phyloP scores from a whole-genome alignment of 2,888 invertebrate species.

The Temnothorax ravouxi region DNA sequence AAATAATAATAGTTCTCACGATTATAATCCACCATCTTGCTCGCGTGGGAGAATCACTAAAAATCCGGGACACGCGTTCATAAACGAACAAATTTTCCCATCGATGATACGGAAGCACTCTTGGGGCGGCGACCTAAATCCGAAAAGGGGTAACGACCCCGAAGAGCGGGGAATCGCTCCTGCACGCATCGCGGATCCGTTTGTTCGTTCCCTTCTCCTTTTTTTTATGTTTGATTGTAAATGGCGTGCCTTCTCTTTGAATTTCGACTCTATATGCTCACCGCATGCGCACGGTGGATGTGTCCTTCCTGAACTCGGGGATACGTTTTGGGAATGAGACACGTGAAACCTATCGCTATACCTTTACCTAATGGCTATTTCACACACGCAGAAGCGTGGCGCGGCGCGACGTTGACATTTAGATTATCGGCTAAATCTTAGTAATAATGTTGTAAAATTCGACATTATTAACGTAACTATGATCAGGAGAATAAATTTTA shows the following conservation, averaged over 20 bases:
- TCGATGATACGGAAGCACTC: conserved; percentile 69
- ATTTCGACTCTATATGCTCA: conserved; percentile 66
- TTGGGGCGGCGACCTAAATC: conserved; percentile 82
- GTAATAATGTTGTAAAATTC: neutral
- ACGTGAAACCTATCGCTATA: conserved; percentile 67
- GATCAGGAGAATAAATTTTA: neutral
- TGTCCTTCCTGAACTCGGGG: conserved; percentile 74
- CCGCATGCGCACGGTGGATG: conserved; percentile 64
- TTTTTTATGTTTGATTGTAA: conserved; percentile 73
- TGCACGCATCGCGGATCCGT: conserved; percentile 70
- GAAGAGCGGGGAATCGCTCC: conserved; percentile 73
- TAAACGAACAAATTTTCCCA: conserved; percentile 71
- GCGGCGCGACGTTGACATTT: too few species aligned
- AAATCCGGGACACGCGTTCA: conserved; percentile 39
- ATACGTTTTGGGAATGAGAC: conserved; percentile 67
- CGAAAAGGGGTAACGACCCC: conserved; percentile 85
- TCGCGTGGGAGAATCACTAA: conserved; percentile 33
- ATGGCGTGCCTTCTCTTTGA: conserved; percentile 78
- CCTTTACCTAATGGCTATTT: conserved; percentile 57
- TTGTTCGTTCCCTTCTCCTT: conserved; percentile 71
- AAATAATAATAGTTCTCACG: conserved; percentile 59
- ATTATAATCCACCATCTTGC: conserved; percentile 9
- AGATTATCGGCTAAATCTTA: neutral
- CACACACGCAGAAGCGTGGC: neutral
- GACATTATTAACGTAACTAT: neutral